Base-by-base conservation (phyloP, 2,888 invertebrate genomes). In the Dasypogon diadema region DNA sequence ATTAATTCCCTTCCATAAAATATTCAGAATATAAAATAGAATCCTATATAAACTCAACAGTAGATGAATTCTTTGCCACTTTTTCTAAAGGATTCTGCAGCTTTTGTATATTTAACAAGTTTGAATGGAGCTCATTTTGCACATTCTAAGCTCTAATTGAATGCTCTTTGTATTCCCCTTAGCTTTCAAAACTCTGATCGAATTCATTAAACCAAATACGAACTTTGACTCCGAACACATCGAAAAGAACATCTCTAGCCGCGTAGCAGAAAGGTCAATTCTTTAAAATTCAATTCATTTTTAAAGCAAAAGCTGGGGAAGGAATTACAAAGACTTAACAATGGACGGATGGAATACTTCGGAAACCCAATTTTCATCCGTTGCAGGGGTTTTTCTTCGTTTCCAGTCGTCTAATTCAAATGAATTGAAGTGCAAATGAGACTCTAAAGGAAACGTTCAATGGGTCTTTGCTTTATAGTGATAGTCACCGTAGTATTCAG, bases 351-450 rank as follows among this genome's bases (percentile, higher is more conserved):
- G 51, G 51, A 16, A 51, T 34, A 37, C 48, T 46, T 22, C 26
- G 22, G 26, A n/a, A 26, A 65, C 42, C 46, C 48, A 46, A 65
- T 65, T 65, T 65, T 51, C 65, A 46, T 46, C 65, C 46, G 24
- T 21, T 22, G 24, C 48, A 24, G 14, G 24, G 14, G 18, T 21
- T 14, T 65, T 46, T 65, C 24, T 65, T 46, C 46, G 24, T 65
- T 34, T 34, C 14, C 37, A 60, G 37, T 60, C 37, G 37, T 60
- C 65, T 65, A 65, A 65, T 65, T 65, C 65, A 24, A 24, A 65
- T 65, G 46, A 65, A 65, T 65, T 65, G 46, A 65, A 65, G 65
- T 65, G 65, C 48, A 65, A 65, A 65, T 65, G 65, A 65, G 65
- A 37, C 65, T 65, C 65, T 65, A 65, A 65, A 24, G 46, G 65